Percentiles rank a stretch among this genome's conserved stretches.
phyloP scores from a whole-genome alignment of 1,140 invertebrate species.

The Acromyrmex heyeri region DNA sequence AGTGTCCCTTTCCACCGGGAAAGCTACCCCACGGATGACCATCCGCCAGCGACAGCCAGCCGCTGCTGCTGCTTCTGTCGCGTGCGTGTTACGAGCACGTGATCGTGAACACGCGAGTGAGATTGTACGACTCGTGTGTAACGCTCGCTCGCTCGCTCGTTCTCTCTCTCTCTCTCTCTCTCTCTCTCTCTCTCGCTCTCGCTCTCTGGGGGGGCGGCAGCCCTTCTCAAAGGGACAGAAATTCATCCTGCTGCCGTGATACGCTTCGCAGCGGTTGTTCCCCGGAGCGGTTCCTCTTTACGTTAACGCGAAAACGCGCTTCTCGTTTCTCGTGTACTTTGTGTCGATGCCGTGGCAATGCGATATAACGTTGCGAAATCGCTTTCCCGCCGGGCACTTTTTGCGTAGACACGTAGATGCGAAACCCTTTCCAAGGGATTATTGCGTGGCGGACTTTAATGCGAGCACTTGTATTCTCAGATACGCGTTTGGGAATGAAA shows the following conservation, averaged over 20 bases:
- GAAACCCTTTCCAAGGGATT: slow-evolving; percentile 46
- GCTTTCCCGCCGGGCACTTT: slow-evolving; percentile 54
- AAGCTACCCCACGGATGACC: slow-evolving; percentile 10
- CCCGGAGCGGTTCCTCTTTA: slow-evolving; percentile 61
- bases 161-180: neutral
- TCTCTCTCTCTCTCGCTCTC: neutral
- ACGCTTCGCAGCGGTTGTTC: slow-evolving; percentile 54
- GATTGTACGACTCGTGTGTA: slow-evolving; percentile 13
- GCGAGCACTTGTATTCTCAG: slow-evolving; percentile 30
- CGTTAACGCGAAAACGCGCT: slow-evolving; percentile 55
- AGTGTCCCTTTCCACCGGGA: slow-evolving; percentile 36
- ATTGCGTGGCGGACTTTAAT: slow-evolving; percentile 46
- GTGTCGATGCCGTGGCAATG: slow-evolving; percentile 54
- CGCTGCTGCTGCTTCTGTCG: slow-evolving; percentile 28
- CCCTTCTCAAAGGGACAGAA: slow-evolving; percentile 59
- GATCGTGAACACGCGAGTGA: slow-evolving; percentile 36
- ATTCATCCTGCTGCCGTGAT: slow-evolving; percentile 50
- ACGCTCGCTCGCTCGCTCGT: neutral
- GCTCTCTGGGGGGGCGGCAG: neutral
- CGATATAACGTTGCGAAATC: slow-evolving; percentile 52
- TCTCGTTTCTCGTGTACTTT: slow-evolving; percentile 54
- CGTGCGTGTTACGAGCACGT: slow-evolving; percentile 49
- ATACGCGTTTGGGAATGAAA: slow-evolving; percentile 45
- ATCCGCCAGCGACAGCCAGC: neutral
- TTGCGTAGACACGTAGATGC: slow-evolving; percentile 45